A percentile compares a stretch with the other conserved stretches of the same genome.
Evolutionary conservation across 2,888 invertebrate genomes (phyloP).

Genomic region (Cremastinae sp.): DNA sequence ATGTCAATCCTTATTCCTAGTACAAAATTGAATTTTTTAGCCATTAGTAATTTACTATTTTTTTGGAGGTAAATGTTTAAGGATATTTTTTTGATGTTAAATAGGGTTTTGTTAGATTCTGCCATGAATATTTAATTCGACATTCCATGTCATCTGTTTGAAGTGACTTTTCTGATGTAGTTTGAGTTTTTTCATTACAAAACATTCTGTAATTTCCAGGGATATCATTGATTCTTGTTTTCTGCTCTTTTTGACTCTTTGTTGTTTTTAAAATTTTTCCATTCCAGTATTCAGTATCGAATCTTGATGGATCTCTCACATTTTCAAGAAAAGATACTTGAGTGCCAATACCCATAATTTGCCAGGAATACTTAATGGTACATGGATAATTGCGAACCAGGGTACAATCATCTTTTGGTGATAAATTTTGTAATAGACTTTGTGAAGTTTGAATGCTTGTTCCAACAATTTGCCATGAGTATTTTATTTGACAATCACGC

Average conservation of each 20-base stretch:
- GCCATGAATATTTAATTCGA: constrained; percentile 67
- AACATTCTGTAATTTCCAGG: constrained; percentile 50
- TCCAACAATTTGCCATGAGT: constrained; percentile 72
- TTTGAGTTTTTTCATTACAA: constrained; percentile 66
- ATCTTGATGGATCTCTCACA: constrained; percentile 9
- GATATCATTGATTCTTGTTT: background rate
- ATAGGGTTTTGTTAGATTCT: constrained; percentile 63
- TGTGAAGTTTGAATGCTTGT: constrained; percentile 68
- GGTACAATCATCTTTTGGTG: background rate
- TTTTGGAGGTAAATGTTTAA: constrained; percentile 17
- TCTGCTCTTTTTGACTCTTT: constrained; percentile 33
- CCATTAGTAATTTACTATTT: background rate
- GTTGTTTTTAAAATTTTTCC: constrained; percentile 58
- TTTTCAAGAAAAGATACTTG: constrained; percentile 64
- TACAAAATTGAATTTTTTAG: constrained; percentile 35
- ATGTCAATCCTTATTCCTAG: constrained; percentile 21
- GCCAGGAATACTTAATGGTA: constrained; percentile 71
- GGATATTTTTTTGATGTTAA: constrained; percentile 41
- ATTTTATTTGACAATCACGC: constrained; percentile 65
- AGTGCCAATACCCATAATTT: constrained; percentile 69
- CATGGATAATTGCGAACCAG: constrained; percentile 58
- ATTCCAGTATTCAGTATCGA: constrained; percentile 59
- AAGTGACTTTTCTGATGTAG: constrained; percentile 65
- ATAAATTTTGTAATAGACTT: constrained; percentile 58
- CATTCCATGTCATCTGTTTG: constrained; percentile 65